Percentiles rank a stretch among this genome's conserved stretches.
phyloP scores from a whole-genome alignment of 2,888 invertebrate genomes.

The Amblyjoppa fuscipennis region DNA sequence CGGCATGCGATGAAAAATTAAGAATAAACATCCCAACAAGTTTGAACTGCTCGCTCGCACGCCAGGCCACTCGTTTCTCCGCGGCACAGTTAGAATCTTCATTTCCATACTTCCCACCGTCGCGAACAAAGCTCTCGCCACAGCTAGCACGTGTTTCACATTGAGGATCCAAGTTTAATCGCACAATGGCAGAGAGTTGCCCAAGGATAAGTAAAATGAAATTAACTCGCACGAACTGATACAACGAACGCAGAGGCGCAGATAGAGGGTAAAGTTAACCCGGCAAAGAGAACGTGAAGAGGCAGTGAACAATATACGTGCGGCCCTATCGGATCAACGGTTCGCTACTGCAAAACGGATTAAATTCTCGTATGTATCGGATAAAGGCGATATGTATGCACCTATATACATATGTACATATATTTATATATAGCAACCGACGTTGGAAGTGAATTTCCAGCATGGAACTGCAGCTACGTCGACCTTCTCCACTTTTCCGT shows the following conservation, averaged over 20 bases:
- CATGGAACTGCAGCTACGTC: constrained; percentile 30
- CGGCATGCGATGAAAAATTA: not conserved
- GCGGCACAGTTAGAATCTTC: not conserved
- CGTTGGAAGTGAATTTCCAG: constrained; percentile 9
- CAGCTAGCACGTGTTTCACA: constrained; percentile 3
- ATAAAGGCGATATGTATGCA: constrained; percentile 36
- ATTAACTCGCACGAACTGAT: constrained; percentile 23
- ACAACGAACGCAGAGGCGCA: constrained; percentile 16
- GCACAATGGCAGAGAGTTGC: constrained; percentile 30
- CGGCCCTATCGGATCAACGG: constrained; percentile 52
- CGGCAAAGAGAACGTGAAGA: constrained; percentile 32
- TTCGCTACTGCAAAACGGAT: constrained; percentile 52
- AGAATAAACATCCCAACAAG: not conserved
- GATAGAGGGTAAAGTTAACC: constrained; percentile 32
- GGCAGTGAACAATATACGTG: constrained; percentile 48
- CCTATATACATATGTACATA: not conserved
- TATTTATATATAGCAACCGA: not conserved
- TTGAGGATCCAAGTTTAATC: constrained; percentile 27
- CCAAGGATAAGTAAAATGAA: constrained; percentile 11
- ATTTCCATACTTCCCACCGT: not conserved
- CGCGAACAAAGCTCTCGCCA: constrained; percentile 22
- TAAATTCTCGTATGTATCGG: constrained; percentile 60
- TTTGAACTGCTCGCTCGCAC: not conserved
- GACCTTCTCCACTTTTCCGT: constrained; percentile 50
- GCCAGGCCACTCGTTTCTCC: not conserved